Evolutionary conservation across 2,797 vertebrate genomes (phyloP).

Genomic region (Heteromormyrus szaboi): DNA sequence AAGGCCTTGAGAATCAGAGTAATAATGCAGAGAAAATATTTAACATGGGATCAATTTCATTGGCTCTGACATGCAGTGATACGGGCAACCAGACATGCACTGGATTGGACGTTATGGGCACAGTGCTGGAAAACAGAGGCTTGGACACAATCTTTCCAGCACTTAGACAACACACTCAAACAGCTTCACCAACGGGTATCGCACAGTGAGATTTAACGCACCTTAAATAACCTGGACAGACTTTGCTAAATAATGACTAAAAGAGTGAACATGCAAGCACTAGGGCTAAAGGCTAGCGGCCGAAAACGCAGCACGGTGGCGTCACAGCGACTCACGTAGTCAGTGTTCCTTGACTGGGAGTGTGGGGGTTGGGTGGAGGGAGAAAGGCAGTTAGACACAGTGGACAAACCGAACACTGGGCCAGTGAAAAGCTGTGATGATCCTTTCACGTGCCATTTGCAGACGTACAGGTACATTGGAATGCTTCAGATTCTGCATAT

Average conservation of each 20-base stretch:
- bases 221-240: background rate
- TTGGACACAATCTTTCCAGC: background rate
- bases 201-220: background rate
- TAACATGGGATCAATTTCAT: background rate
- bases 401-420: background rate
- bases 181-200: background rate
- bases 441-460: background rate
- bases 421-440: background rate
- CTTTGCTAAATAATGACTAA: background rate
- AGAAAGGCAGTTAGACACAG: background rate
- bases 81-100: background rate
- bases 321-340: conserved; percentile 6
- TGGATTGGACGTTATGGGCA: background rate
- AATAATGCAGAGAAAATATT: background rate
- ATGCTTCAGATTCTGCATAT: background rate
- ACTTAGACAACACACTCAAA: background rate
- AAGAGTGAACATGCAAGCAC: background rate
- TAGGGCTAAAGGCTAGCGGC: background rate
- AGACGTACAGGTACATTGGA: background rate
- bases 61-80: background rate
- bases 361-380: background rate
- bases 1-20: background rate
- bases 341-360: background rate
- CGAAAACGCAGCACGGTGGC: background rate
- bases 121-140: background rate